Base-by-base conservation (phyloP, 2,888 invertebrate species). In the Tachina grossa region DNA sequence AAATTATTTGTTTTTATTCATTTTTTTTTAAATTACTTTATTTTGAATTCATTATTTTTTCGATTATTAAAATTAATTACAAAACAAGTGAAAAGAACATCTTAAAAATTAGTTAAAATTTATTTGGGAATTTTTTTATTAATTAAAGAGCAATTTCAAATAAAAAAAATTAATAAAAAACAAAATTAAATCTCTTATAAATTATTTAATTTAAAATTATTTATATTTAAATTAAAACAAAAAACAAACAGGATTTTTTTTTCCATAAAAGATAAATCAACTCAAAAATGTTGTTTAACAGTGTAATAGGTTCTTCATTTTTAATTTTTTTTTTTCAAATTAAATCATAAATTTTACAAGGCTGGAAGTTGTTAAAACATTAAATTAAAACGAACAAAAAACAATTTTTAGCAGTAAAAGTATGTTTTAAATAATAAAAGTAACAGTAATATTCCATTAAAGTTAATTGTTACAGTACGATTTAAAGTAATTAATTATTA, bases 261-360 rank as follows among this genome's bases (percentile, higher is more conserved):
- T 59, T 13, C 19, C 47, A 71, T 41, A 80, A 72, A 65, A n/a
- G 9, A 69, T 65, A 65, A 66, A 74, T 81, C 43, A 77, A 77
- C 72, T 61, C 72, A 66, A 78, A 39, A 68, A 45, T 66, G 31
- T 76, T n/a, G n/a, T 82, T 83, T 83, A 83, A 83, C 83, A 78
- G 83, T 83, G 83, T 83, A 83, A 77, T 83, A 83, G 61, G 84
- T 75, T 79, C 71, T 53, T 75, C 69, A 11, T 75, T 79, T 69
- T 66, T 78, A 53, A 43, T 51, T 45, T 47, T 59, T 41, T 59
- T 51, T 22, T 65, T 81, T 66, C 68, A 55, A 76, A 53, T 79
- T 72, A 69, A 76, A 49, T 43, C n/a, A 57, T 71, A 53, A 65
- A 45, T 71, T 83, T 83, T 72, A 83, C 77, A 77, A 65, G 77